Conservation (phyloP, 2,797 vertebrate genomes). For the Squalus acanthias region DNA sequence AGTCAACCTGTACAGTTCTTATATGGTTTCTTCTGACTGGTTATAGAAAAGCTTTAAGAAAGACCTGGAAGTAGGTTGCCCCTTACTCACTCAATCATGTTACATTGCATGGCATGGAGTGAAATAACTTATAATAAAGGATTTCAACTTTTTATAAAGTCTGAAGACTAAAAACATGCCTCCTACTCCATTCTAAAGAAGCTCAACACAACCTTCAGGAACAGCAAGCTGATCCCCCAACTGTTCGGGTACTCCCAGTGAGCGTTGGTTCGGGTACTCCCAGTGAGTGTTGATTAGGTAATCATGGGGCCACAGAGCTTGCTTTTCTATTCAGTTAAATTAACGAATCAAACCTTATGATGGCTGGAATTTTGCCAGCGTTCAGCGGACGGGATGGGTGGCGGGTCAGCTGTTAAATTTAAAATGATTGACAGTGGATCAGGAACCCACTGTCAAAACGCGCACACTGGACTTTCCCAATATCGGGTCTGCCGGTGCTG, state of each 20-base stretch:
- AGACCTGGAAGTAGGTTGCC: background rate
- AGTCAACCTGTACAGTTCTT: background rate
- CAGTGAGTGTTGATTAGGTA: background rate
- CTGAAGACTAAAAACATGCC: background rate
- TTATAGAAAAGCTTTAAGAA: background rate
- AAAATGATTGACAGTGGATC: no score
- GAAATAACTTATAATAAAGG: background rate
- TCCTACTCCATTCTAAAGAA: background rate
- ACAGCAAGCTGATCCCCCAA: background rate
- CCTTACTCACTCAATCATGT: background rate
- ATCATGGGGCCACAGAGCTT: background rate
- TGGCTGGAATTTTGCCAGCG: no score
- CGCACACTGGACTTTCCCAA: no score
- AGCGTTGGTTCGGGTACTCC: background rate
- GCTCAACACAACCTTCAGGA: background rate
- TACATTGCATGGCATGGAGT: background rate
- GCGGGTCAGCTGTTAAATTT: no score
- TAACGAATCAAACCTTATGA: background rate
- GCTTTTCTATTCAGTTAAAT: background rate
- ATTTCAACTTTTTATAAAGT: background rate
- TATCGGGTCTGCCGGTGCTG: no score
- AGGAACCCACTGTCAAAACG: no score
- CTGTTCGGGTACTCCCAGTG: background rate
- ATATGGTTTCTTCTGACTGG: background rate
- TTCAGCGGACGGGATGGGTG: no score